Evolutionary conservation across 1,140 invertebrate genomes (phyloP).

Genomic region (Drosophila lacteicornis): DNA sequence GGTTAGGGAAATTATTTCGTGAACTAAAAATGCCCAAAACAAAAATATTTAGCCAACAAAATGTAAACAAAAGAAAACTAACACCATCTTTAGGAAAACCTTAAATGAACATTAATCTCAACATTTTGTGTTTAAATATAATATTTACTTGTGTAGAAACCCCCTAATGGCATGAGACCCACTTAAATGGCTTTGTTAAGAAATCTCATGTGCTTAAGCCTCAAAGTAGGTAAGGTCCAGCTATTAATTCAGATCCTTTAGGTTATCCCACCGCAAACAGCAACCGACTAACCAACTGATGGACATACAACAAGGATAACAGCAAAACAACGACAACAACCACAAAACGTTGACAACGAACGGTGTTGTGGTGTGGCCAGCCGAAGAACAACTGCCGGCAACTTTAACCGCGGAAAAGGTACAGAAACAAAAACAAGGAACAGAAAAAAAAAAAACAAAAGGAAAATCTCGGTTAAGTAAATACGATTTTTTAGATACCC

Average conservation of each 20-base stretch:
- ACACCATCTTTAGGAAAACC: neutral
- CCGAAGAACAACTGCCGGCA: conserved; percentile 70
- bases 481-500: conserved; percentile 22
- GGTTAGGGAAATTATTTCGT: conserved; percentile 27
- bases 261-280: conserved; percentile 59
- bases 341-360: conserved; percentile 49
- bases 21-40: conserved; percentile 67
- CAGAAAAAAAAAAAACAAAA: conserved; percentile 20
- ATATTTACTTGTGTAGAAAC: too few relatives aligned
- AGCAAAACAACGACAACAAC: conserved; percentile 37
- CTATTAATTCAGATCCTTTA: conserved; percentile 47
- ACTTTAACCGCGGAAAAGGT: conserved; percentile 70
- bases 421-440: neutral
- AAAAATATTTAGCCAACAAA: conserved; percentile 31
- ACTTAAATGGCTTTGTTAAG: conserved; percentile 1
- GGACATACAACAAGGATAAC: conserved; percentile 47
- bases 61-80: conserved; percentile 50
- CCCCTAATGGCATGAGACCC: neutral
- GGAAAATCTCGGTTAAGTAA: neutral
- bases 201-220: conserved; percentile 5
- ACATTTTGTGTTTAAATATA: too few relatives aligned
- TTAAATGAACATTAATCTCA: neutral
- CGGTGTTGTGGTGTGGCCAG: conserved; percentile 40
- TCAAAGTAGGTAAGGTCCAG: conserved; percentile 4
- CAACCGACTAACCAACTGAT: conserved; percentile 62